phyloP scores from a whole-genome alignment of 2,888 invertebrate genomes.

The Bombylius discolor region DNA sequence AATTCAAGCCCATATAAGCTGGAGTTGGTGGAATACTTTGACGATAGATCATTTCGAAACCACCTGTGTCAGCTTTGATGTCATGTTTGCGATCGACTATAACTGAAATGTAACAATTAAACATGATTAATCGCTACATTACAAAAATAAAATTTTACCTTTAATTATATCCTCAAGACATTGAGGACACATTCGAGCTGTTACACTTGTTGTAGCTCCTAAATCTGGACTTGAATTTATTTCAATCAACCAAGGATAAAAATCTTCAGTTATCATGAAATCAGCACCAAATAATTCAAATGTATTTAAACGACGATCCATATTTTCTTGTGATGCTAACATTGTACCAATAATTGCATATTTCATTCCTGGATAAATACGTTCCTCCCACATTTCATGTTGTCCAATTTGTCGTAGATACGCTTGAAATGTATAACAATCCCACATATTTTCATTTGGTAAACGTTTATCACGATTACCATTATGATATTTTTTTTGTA shows the following conservation, averaged over 20 bases:
- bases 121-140: background rate
- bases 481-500: constrained; percentile 78
- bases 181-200: constrained; percentile 71
- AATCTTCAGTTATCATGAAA: constrained; percentile 82
- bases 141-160: constrained; percentile 43
- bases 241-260: constrained; percentile 84
- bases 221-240: constrained; percentile 90
- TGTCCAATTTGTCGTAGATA: constrained; percentile 55
- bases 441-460: constrained; percentile 93
- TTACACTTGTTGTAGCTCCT: constrained; percentile 81
- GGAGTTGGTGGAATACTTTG: constrained; percentile 66
- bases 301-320: constrained; percentile 66
- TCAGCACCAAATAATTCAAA: constrained; percentile 93
- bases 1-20: constrained; percentile 56
- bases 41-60: constrained; percentile 66
- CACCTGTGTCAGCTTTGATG: constrained; percentile 63
- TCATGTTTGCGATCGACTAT: constrained; percentile 60
- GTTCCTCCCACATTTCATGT: constrained; percentile 64
- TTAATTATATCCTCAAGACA: constrained; percentile 83
- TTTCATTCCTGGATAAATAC: constrained; percentile 82
- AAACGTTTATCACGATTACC: constrained; percentile 56
- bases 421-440: constrained; percentile 63
- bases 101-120: constrained; percentile 43
- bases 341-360: constrained; percentile 63
- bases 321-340: constrained; percentile 73